Percentiles rank a stretch among this genome's conserved stretches.
phyloP scores from a whole-genome alignment of 2,113 vertebrate species.

The Ammodytes marinus region DNA sequence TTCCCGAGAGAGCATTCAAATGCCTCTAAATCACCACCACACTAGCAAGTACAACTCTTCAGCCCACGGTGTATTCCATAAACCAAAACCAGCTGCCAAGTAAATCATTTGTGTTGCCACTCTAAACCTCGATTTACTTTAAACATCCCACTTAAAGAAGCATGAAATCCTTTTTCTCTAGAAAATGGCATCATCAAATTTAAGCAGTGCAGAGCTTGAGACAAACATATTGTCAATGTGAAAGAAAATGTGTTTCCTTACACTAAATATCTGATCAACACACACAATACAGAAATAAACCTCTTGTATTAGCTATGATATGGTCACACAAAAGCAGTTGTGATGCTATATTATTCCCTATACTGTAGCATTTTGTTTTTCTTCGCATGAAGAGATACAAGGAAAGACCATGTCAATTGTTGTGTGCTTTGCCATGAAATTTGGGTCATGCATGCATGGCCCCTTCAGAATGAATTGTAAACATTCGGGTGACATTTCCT shows the following conservation, averaged over 20 bases:
- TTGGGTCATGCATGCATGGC: background rate
- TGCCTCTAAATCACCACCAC: slow-evolving; percentile 39
- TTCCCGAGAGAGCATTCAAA: slow-evolving; percentile 29
- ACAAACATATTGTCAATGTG: slow-evolving; percentile 7
- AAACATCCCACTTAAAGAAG: slow-evolving; percentile 30
- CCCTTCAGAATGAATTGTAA: background rate
- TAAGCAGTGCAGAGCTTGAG: slow-evolving; percentile 10
- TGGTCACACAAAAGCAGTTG: no score
- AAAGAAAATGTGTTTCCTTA: no score
- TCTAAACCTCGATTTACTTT: slow-evolving; percentile 56
- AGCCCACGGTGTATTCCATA: slow-evolving; percentile 33
- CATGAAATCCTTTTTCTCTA: background rate
- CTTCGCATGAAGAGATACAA: background rate
- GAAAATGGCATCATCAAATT: slow-evolving; percentile 30
- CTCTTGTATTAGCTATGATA: no score
- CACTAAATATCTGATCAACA: no score
- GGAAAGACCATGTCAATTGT: background rate
- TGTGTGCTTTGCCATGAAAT: background rate
- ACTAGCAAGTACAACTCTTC: slow-evolving; percentile 12
- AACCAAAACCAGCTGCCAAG: slow-evolving; percentile 55
- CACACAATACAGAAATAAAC: background rate
- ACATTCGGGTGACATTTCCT: background rate
- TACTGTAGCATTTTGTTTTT: background rate
- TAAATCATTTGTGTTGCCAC: slow-evolving; percentile 44
- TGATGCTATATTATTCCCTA: no score